A percentile compares a stretch with the other conserved stretches of the same genome.
Conservation (phyloP, 1,140 invertebrate genomes). For the Leguminivora glycinivorella region DNA sequence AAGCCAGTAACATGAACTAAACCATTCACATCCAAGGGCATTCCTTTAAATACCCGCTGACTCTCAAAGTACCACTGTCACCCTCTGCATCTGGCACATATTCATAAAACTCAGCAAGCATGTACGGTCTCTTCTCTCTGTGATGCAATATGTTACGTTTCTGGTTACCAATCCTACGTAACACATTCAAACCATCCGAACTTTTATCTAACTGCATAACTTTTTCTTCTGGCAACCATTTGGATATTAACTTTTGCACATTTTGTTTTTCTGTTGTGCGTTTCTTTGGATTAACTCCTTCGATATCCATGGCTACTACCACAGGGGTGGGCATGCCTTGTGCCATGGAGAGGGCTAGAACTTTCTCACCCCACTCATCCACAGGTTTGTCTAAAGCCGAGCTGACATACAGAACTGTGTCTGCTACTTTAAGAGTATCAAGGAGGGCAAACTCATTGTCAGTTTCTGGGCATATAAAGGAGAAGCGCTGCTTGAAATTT, state of each 20-base stretch:
- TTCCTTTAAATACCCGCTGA: constrained; percentile 93
- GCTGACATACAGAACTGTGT: constrained; percentile 88
- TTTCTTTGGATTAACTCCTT: constrained; percentile 86
- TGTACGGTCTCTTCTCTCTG: constrained; percentile 87
- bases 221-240: constrained; percentile 92
- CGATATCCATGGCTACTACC: constrained; percentile 87
- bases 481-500: constrained; percentile 91
- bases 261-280: constrained; percentile 86
- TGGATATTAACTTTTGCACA: constrained; percentile 87
- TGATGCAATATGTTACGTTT: constrained; percentile 87
- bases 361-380: constrained; percentile 87
- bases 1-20: constrained; percentile 94
- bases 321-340: constrained; percentile 92
- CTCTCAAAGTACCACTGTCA: constrained; percentile 86
- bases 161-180: constrained; percentile 89
- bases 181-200: constrained; percentile 88
- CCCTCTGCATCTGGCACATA: constrained; percentile 82
- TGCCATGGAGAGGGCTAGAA: constrained; percentile 86
- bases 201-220: constrained; percentile 86
- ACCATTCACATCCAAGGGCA: constrained; percentile 90
- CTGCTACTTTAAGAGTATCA: constrained; percentile 92
- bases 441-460: constrained; percentile 87
- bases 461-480: constrained; percentile 85
- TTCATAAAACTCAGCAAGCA: constrained; percentile 89
- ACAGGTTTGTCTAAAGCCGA: constrained; percentile 83